Percentiles rank a stretch among this genome's conserved stretches.
These are phyloP conservation scores for Otus sunia DNA, from an alignment of 2,113 vertebrate species.

Conservation along the genomic window DNA sequence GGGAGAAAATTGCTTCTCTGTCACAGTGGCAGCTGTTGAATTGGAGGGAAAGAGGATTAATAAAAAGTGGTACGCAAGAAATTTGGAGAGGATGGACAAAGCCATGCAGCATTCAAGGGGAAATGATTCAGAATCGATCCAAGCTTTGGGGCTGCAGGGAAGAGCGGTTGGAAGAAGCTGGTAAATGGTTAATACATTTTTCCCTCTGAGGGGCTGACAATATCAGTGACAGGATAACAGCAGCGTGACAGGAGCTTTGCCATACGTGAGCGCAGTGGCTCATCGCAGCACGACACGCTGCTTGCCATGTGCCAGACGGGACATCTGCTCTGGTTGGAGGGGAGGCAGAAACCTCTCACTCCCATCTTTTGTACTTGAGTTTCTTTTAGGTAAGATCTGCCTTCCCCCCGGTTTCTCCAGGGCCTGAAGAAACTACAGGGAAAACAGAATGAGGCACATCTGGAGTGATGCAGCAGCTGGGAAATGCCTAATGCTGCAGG, in stretches of 20 bases:
- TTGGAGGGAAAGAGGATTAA: neutral
- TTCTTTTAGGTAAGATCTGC: neutral
- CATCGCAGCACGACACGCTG: accelerated
- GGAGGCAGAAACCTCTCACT: neutral
- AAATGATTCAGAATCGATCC: neutral
- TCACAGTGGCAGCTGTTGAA: neutral
- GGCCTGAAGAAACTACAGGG: neutral
- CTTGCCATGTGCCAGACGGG: accelerated
- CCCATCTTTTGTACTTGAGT: neutral
- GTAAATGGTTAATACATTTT: neutral
- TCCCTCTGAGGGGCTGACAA: neutral
- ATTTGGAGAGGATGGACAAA: neutral
- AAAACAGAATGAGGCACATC: neutral
- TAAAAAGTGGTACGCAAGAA: neutral
- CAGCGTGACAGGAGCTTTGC: neutral
- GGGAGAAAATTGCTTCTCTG: neutral
- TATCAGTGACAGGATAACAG: neutral
- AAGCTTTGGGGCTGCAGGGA: neutral
- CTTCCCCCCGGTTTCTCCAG: neutral
- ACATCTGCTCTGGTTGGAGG: neutral
- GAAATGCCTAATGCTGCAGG: neutral
- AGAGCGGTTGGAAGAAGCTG: neutral
- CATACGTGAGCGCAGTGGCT: neutral
- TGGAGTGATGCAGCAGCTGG: neutral
- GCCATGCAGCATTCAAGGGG: neutral